These are phyloP conservation scores for Sebastes minor DNA, from an alignment of 2,797 vertebrate species.

Conservation along the genomic window DNA sequence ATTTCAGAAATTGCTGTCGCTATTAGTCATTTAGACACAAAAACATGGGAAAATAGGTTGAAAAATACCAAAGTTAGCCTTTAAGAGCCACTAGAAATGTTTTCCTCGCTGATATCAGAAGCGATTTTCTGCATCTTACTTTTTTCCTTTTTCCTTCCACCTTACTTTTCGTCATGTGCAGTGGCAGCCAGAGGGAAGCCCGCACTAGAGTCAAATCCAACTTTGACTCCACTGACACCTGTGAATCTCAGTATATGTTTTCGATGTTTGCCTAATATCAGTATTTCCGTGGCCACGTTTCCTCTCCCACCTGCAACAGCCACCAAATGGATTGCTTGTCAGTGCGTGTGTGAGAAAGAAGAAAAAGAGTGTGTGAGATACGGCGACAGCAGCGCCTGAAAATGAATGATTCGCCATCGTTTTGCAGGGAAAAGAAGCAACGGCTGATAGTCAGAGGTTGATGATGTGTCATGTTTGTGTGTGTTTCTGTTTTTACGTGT, in stretches of 20 bases:
- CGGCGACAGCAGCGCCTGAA: conserved; percentile 39
- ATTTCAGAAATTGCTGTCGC: not conserved
- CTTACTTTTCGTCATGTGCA: not conserved
- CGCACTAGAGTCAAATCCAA: not conserved
- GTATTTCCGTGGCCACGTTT: conserved; percentile 15
- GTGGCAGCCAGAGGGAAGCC: not conserved
- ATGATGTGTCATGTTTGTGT: conserved; percentile 43
- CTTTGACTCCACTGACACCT: not conserved
- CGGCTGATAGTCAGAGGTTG: conserved; percentile 38
- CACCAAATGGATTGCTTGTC: conserved; percentile 48
- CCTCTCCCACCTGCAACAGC: conserved; percentile 18
- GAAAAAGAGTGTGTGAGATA: conserved; percentile 40
- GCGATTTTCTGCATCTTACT: conserved; percentile 10
- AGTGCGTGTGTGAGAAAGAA: conserved; percentile 22
- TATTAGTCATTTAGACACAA: not conserved
- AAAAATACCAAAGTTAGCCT: not conserved
- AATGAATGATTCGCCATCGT: conserved; percentile 65
- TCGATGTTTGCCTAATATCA: conserved; percentile 13
- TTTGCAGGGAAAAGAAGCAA: conserved; percentile 43
- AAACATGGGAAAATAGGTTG: not conserved
- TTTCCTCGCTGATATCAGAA: not conserved
- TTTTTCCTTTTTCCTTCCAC: not conserved
- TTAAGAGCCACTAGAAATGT: not conserved
- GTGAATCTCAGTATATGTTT: not conserved
- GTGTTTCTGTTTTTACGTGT: conserved; percentile 10